Evolutionary conservation across 2,888 invertebrate genomes (phyloP).

Genomic region (Platycheirus albimanus): DNA sequence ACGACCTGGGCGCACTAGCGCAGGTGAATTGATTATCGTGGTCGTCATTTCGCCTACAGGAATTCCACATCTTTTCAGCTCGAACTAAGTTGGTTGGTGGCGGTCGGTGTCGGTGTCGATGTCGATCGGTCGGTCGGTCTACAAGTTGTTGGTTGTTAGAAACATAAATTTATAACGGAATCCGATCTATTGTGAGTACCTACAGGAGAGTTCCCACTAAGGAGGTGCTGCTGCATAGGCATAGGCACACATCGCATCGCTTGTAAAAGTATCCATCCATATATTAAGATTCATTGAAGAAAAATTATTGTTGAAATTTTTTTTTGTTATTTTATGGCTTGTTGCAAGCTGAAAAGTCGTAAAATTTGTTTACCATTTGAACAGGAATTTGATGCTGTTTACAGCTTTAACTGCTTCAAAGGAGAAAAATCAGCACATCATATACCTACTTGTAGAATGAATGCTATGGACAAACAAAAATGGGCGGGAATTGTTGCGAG

Average conservation of each 20-base stretch:
- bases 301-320: conserved; percentile 1
- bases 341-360: conserved; percentile 27
- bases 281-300: conserved; percentile 32
- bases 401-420: conserved; percentile 18
- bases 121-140: neutral
- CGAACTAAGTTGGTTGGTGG: conserved; percentile 7
- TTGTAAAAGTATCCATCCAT: conserved; percentile 5
- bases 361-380: conserved; percentile 58
- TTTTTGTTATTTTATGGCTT: conserved; percentile 33
- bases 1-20: neutral
- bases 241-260: neutral
- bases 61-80: conserved; percentile 25
- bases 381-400: conserved; percentile 21
- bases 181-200: conserved; percentile 42
- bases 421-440: conserved; percentile 10
- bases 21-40: conserved; percentile 57
- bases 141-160: conserved; percentile 9
- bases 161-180: conserved; percentile 48
- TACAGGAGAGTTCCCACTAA: conserved; percentile 8
- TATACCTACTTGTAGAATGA: no score
- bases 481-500: conserved; percentile 11
- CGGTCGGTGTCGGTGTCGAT: neutral
- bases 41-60: conserved; percentile 50
- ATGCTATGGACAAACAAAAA: conserved; percentile 2
- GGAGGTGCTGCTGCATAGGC: conserved; percentile 5